phyloP scores from a whole-genome alignment of 92 coral and sea anemone genomes.

The Epizoanthus scotinus region DNA sequence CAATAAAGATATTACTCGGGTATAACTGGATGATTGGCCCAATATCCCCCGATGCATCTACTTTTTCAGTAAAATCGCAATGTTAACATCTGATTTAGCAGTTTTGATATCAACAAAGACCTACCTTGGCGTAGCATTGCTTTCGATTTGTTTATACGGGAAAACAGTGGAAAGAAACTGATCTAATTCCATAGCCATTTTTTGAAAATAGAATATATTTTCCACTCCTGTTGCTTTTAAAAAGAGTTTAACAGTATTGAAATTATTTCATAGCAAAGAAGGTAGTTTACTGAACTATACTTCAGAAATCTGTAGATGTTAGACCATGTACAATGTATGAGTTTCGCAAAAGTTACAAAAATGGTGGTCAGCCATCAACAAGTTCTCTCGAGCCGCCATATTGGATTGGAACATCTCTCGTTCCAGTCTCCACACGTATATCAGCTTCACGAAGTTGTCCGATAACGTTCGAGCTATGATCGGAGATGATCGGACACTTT shows the following conservation, averaged over 20 bases:
- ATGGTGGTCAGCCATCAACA: too few relatives aligned
- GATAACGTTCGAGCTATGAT: too few relatives aligned
- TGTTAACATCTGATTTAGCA: too few relatives aligned
- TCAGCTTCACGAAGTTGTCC: too few relatives aligned
- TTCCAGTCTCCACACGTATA: not conserved
- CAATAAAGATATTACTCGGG: too few relatives aligned
- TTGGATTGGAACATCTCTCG: not conserved
- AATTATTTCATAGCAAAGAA: not conserved
- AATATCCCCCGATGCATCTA: too few relatives aligned
- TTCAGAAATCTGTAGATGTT: not conserved
- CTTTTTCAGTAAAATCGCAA: too few relatives aligned
- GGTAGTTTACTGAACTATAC: not conserved
- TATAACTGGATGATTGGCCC: too few relatives aligned
- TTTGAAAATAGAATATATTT: too few relatives aligned
- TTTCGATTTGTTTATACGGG: slow-evolving; percentile 77
- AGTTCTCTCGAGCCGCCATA: slow-evolving; percentile 11
- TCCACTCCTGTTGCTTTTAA: too few relatives aligned
- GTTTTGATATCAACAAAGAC: not conserved
- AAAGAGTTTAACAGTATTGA: not conserved
- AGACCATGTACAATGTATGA: not conserved
- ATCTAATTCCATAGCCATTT: slow-evolving; percentile 78
- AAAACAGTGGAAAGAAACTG: slow-evolving; percentile 83
- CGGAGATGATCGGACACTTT: too few relatives aligned
- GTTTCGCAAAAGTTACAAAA: not conserved
- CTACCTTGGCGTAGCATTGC: slow-evolving; percentile 88